Evolutionary conservation across 2,888 invertebrate genomes (phyloP).

Genomic region (Dynastes tityus): DNA sequence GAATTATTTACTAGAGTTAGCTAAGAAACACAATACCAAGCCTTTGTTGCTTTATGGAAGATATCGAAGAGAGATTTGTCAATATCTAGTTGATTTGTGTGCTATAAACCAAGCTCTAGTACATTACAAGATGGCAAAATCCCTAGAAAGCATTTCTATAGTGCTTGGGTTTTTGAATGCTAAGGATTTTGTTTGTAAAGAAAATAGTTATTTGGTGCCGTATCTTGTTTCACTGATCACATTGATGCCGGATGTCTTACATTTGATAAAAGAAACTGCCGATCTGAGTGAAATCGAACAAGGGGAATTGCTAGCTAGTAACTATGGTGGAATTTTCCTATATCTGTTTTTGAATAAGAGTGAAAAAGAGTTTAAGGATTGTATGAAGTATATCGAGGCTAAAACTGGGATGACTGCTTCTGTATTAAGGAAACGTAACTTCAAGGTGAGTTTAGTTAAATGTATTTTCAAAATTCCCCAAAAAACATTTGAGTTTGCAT

Average conservation of each 20-base stretch:
- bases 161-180: conserved; percentile 81
- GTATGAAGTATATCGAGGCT: conserved; percentile 76
- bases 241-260: conserved; percentile 73
- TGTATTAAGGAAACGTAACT: conserved; percentile 77
- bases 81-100: conserved; percentile 74
- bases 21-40: conserved; percentile 72
- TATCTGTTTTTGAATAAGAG: conserved; percentile 79
- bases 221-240: conserved; percentile 76
- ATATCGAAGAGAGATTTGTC: conserved; percentile 77
- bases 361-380: conserved; percentile 74
- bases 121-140: conserved; percentile 74
- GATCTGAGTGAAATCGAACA: conserved; percentile 74
- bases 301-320: conserved; percentile 76
- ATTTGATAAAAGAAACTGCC: conserved; percentile 79
- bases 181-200: conserved; percentile 80
- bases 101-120: conserved; percentile 74
- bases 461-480: too few relatives aligned
- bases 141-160: conserved; percentile 76
- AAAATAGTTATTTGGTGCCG: conserved; percentile 80
- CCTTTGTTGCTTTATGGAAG: conserved; percentile 76
- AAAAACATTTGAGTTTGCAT: too few relatives aligned
- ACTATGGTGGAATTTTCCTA: conserved; percentile 82
- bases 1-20: conserved; percentile 74
- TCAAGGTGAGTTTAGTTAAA: conserved; percentile 68
- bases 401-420: conserved; percentile 75